Conservation (phyloP, 2,797 vertebrate genomes). For the Phrynocephalus forsythii region DNA sequence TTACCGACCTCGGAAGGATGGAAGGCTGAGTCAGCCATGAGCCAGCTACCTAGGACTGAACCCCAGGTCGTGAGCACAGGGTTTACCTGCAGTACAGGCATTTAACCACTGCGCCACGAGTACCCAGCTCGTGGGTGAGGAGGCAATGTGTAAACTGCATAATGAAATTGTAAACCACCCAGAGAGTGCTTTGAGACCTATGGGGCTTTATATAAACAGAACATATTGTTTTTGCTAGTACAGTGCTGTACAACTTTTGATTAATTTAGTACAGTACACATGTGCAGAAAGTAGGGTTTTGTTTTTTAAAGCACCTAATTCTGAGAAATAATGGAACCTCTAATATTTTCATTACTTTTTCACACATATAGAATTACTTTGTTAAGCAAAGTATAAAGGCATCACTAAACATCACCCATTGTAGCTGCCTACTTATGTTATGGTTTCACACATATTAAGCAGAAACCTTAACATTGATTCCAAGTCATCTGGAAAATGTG, state of each 20-base stretch:
- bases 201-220: too few relatives aligned
- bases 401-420: slow-evolving; percentile 26
- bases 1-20: too few relatives aligned
- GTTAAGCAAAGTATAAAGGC: not conserved
- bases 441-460: slow-evolving; percentile 36
- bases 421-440: not conserved
- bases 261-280: not conserved
- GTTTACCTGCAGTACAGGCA: too few relatives aligned
- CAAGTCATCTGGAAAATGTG: slow-evolving; percentile 43
- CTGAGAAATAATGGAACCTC: not conserved
- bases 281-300: not conserved
- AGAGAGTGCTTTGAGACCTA: too few relatives aligned
- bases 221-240: too few relatives aligned
- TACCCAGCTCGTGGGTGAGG: too few relatives aligned
- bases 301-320: not conserved
- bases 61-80: too few relatives aligned
- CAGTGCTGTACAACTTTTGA: not conserved
- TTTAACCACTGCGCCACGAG: too few relatives aligned
- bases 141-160: too few relatives aligned
- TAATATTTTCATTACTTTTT: not conserved
- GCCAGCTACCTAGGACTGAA: too few relatives aligned
- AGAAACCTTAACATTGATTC: slow-evolving; percentile 54
- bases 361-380: slow-evolving; percentile 13
- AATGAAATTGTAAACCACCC: too few relatives aligned
- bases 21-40: too few relatives aligned